A percentile compares a stretch with the other conserved stretches of the same genome.
These are phyloP conservation scores for Brachirus orientalis DNA, from an alignment of 2,113 vertebrate species.

Conservation along the genomic window DNA sequence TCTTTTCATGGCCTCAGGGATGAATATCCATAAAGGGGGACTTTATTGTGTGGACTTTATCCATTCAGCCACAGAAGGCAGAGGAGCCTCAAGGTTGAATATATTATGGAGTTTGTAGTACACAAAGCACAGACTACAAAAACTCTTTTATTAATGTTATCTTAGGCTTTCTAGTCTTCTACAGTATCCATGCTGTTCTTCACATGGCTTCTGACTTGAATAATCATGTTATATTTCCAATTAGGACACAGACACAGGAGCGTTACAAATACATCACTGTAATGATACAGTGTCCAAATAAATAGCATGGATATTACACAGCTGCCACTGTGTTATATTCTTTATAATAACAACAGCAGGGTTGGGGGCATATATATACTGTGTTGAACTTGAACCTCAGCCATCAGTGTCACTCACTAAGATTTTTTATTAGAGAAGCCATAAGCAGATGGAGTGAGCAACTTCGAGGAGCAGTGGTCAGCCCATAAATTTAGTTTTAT, in stretches of 20 bases:
- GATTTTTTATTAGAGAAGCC: too few relatives aligned
- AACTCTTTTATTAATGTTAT: constrained; percentile 25
- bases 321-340: constrained; percentile 45
- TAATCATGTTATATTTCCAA: constrained; percentile 14
- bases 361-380: background rate
- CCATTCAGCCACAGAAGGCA: constrained; percentile 34
- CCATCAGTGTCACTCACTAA: constrained; percentile 16
- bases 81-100: constrained; percentile 56
- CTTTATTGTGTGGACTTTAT: constrained; percentile 58
- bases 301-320: constrained; percentile 26
- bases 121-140: constrained; percentile 23
- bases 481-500: constrained; percentile 3
- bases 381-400: background rate
- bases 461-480: constrained; percentile 13
- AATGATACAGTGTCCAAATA: constrained; percentile 8
- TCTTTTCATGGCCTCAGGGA: constrained; percentile 49
- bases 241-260: constrained; percentile 11
- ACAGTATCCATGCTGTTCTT: background rate
- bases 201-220: constrained; percentile 7
- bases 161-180: constrained; percentile 34
- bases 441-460: constrained; percentile 47
- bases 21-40: constrained; percentile 54
- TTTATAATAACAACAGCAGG: constrained; percentile 21
- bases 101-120: constrained; percentile 36
- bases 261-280: background rate